Percentiles rank a stretch among this genome's conserved stretches.
Conservation (phyloP, 2,113 vertebrate genomes). For the Sinocyclocheilus maitianheensis region DNA sequence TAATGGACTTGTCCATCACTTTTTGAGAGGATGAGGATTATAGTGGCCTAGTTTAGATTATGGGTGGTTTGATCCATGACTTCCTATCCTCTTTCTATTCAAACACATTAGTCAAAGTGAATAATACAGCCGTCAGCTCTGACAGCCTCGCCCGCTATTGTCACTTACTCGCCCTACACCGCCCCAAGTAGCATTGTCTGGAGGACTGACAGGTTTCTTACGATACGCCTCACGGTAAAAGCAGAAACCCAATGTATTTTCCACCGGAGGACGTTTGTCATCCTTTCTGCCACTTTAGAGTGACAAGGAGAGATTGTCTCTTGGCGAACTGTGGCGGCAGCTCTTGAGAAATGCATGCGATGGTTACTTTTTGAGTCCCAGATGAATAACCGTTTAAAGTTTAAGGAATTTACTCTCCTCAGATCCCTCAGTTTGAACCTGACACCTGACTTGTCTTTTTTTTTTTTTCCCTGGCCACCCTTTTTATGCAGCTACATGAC, state of each 20-base stretch:
- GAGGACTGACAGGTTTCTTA: constrained; percentile 70
- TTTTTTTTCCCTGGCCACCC: neutral
- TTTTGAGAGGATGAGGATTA: constrained; percentile 41
- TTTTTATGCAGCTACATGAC: constrained; percentile 3
- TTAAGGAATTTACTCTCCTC: neutral
- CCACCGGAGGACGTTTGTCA: constrained; percentile 55
- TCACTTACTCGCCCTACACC: constrained; percentile 46
- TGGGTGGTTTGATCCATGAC: constrained; percentile 60
- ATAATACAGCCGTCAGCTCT: constrained; percentile 71
- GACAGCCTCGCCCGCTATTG: constrained; percentile 62
- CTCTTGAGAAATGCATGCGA: constrained; percentile 2
- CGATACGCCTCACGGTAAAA: constrained; percentile 65
- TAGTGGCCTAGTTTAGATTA: constrained; percentile 46
- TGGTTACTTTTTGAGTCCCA: neutral
- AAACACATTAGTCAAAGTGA: constrained; percentile 68
- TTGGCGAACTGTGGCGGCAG: neutral
- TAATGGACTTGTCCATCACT: constrained; percentile 62
- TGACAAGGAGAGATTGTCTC: constrained; percentile 45
- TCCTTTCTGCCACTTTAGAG: constrained; percentile 48
- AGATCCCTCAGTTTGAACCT: neutral
- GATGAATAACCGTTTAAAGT: neutral
- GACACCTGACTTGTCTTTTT: neutral
- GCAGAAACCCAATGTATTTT: constrained; percentile 46
- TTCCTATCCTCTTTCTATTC: constrained; percentile 59
- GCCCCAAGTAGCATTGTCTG: constrained; percentile 68